Base-by-base conservation (phyloP, 2,113 vertebrate genomes). In the Equus quagga region DNA sequence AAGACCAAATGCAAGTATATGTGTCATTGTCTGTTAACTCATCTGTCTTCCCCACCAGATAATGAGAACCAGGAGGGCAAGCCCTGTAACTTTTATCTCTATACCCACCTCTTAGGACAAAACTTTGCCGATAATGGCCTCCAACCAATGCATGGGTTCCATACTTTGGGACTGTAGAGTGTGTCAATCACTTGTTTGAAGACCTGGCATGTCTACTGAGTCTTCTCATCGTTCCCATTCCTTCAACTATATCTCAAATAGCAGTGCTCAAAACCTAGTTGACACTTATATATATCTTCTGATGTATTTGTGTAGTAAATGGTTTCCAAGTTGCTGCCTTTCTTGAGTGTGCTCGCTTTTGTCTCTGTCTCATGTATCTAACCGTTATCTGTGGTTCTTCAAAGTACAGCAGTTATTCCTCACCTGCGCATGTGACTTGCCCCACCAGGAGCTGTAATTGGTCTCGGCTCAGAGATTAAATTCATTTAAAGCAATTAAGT, bases 361-460 rank as follows among this genome's bases (percentile, higher is more conserved):
- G n/a, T 83, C 62, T n/a, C n/a, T 13, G 0, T 46, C n/a, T 64
- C 18, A 24, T 23, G 6, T n/a, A 19, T 19, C 75, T n/a, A 1
- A 1, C 44, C 28, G 2, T 62, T 54, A 18, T 72, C n/a, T 62
- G 4, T 41, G 58, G 28, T 26, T 44, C 81, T 85, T 54, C 26
- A 51, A 2, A 18, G 8, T 17, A n/a, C 8, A 26, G 2, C 23
- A 6, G 9, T 46, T 62, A 21, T 41, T 62, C 65, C 11, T 26
- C 12, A 64, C 28, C 14, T 33, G 0, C 0, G 1, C n/a, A 18
- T 3, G 13, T 79, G 54, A 24, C 33, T 2, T 69, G 73, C 41
- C 54, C 33, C 51, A 9, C 19, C 33, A n/a, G 28, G 69, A 72
- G 14, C 41, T 28, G 0, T 81, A 26, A 85, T 41, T 62, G 41